Conservation (phyloP, 2,888 invertebrate species). For the Catocala nupta region DNA sequence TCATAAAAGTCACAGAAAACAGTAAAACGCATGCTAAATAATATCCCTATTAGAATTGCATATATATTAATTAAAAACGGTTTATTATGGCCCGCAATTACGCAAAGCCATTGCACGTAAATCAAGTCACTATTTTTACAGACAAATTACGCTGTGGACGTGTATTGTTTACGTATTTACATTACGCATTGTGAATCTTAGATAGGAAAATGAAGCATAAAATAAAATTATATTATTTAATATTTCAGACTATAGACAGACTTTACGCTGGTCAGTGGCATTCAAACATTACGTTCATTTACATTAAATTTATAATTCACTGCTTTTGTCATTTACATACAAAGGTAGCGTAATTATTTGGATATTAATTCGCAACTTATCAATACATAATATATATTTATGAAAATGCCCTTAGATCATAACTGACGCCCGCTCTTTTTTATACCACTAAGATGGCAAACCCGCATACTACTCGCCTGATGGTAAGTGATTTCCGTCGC, state of each 20-base stretch:
- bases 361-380: too few species aligned
- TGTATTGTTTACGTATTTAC: conserved; percentile 23
- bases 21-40: conserved; percentile 17
- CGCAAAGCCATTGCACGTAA: conserved; percentile 18
- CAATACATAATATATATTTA: too few species aligned
- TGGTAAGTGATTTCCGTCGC: too few species aligned
- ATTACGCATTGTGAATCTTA: conserved; percentile 20
- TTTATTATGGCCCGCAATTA: conserved; percentile 23
- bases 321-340: too few species aligned
- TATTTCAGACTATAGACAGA: conserved; percentile 22
- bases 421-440: too few species aligned
- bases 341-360: too few species aligned
- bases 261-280: conserved; percentile 28
- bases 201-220: conserved; percentile 59
- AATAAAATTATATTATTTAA: conserved; percentile 57
- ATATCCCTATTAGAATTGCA: conserved; percentile 9
- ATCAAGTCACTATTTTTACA: conserved; percentile 28
- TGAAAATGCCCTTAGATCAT: too few species aligned
- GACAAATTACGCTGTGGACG: conserved; percentile 15
- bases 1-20: conserved; percentile 26
- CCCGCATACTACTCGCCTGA: too few species aligned
- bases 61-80: conserved; percentile 28
- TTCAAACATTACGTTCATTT: conserved; percentile 25
- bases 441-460: too few species aligned
- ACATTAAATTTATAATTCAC: too few species aligned